Conservation (phyloP, 2,888 invertebrate genomes). For the Amphipoea lucens region DNA sequence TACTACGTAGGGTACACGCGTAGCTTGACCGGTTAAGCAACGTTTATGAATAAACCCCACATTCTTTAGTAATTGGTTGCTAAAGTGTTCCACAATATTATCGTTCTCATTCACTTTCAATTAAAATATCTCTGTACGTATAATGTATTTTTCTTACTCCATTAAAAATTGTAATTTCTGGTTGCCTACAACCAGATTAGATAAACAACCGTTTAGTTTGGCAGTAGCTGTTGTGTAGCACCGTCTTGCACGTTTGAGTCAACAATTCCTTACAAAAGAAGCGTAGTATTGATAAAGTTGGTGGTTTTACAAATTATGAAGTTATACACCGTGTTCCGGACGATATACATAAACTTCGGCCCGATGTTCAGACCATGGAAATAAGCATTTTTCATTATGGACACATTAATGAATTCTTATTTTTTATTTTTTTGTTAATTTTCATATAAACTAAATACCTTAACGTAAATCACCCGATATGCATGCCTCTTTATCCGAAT, state of each 20-base stretch:
- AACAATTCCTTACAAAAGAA: not conserved
- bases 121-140: constrained; percentile 28
- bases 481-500: too few relatives aligned
- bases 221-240: constrained; percentile 14
- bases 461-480: too few relatives aligned
- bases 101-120: constrained; percentile 6
- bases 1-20: too few relatives aligned
- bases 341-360: too few relatives aligned
- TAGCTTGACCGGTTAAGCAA: not conserved
- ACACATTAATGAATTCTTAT: too few relatives aligned
- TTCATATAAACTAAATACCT: too few relatives aligned
- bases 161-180: not conserved
- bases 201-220: not conserved
- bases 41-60: not conserved
- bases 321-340: not conserved
- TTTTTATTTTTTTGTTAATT: too few relatives aligned
- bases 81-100: not conserved
- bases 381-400: too few relatives aligned
- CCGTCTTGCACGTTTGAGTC: not conserved
- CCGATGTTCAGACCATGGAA: too few relatives aligned
- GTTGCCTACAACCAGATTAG: constrained; percentile 16
- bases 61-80: not conserved
- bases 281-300: too few relatives aligned
- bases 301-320: not conserved
- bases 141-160: constrained; percentile 5